Evolutionary conservation across 2,888 invertebrate genomes (phyloP).

Genomic region (Ichneumoninae sp.): DNA sequence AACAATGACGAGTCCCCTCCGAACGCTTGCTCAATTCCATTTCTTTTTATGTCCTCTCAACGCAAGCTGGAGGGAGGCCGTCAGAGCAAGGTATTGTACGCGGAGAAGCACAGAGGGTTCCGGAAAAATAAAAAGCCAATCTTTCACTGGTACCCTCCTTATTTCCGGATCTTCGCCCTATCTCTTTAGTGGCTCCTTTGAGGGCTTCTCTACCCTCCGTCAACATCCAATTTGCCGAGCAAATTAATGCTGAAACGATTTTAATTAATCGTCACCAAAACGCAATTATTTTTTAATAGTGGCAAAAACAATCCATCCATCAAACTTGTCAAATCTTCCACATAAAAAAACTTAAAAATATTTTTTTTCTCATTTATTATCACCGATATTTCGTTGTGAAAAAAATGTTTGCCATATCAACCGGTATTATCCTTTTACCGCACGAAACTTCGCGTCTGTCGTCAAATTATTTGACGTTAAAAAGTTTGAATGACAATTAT

Average conservation of each 20-base stretch:
- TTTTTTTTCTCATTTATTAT: background rate
- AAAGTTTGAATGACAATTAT: background rate
- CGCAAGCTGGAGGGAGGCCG: background rate
- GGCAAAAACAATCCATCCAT: background rate
- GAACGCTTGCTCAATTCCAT: background rate
- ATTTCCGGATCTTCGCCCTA: slow-evolving; percentile 19
- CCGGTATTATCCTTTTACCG: too few relatives aligned
- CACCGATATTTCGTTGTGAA: background rate
- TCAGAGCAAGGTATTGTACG: background rate
- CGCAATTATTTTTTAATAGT: background rate
- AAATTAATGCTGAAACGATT: background rate
- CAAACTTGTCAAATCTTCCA: background rate
- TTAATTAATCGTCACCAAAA: background rate
- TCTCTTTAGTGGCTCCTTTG: slow-evolving; percentile 11
- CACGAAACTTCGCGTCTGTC: background rate
- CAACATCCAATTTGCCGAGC: background rate
- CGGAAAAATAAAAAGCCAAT: slow-evolving; percentile 22
- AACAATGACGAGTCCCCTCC: slow-evolving; percentile 5
- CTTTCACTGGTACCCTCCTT: slow-evolving; percentile 10
- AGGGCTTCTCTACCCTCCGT: background rate
- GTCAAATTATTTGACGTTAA: background rate
- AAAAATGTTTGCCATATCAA: background rate
- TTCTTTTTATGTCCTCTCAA: slow-evolving; percentile 30
- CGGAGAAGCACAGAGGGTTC: slow-evolving; percentile 9
- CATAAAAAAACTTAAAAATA: background rate